Evolutionary conservation across 2,113 vertebrate species (phyloP), one percentile per base, ranked within the genome.

Genomic region (Antigone vipio): DNA sequence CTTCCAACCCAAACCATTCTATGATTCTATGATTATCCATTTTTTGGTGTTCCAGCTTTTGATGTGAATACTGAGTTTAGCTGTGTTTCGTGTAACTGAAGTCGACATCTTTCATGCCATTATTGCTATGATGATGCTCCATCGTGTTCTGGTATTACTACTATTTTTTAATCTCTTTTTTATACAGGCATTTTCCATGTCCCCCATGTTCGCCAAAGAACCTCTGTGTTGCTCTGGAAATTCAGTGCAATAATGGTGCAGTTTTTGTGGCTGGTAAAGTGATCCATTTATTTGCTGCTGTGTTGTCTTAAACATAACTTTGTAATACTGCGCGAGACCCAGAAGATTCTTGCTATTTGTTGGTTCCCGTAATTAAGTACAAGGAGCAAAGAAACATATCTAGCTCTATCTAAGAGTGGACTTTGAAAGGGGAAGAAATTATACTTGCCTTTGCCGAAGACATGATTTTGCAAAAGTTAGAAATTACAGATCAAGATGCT

Each of bases 251-350:
- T 85, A 99, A 99, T 35, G 80, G 97, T 69, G 98, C 99, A 23
- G 97, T 99, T 96, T 99, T 99, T 92, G 98, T 99, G 78, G 99
- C 99, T 97, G 99, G 99, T 99, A 97, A 97, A 90, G 72, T 60
- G 75, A 85, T 78, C 58, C 71, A 44, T 96, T 93, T 74, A 52
- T 91, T 88, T 94, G 47, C 71, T 95, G 23, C 62, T 74, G 2
- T 74, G 17, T 79, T 92, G 10, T 94, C 76, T 80, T 85, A 72
- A 94, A 35, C 62, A 18, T 69, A 69, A 27, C 85, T 91, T 82
- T 53, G 18, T 56, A 78, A 67, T 89, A 19, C 82, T 96, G 67
- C 63, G 9, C 14, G 50, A 90, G 40, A 75, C 34, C 72, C 47
- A 52, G 9, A 35, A 81, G 53, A 45, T 49, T 66, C 30, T 45